Percentiles rank a stretch among this genome's conserved stretches.
Evolutionary conservation across 2,113 vertebrate species (phyloP).

Genomic region (Eira barbara): DNA sequence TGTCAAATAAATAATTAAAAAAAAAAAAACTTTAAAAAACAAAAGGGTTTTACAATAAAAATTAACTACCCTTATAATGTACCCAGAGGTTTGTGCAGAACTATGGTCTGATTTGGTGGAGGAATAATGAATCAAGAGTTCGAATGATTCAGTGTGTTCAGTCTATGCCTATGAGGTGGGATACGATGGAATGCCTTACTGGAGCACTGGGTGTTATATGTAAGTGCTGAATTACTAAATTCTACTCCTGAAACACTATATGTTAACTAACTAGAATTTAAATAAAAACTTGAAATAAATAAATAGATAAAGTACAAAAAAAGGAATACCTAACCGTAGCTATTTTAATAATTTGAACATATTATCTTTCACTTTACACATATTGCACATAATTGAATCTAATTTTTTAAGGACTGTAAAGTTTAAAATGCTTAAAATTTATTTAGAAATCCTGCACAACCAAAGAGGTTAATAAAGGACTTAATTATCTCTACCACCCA

Average conservation of each 20-base stretch:
- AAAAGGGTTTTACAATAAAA: constrained; percentile 38
- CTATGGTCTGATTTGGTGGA: background rate
- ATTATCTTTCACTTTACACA: background rate
- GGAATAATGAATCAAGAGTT: background rate
- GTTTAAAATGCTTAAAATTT: constrained; percentile 27
- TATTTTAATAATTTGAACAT: background rate
- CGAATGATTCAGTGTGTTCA: background rate
- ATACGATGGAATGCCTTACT: background rate
- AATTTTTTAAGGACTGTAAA: background rate
- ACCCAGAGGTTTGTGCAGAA: background rate
- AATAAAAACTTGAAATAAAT: background rate
- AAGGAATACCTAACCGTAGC: background rate
- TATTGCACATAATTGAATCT: background rate
- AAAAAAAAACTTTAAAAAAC: too few relatives aligned
- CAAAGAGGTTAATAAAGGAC: background rate
- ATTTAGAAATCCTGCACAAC: background rate
- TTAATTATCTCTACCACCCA: background rate
- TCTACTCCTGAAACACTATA: background rate
- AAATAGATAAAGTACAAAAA: background rate
- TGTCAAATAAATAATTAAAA: too few relatives aligned
- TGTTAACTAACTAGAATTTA: background rate
- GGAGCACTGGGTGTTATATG: fast-evolving
- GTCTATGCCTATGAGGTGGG: background rate
- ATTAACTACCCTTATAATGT: constrained; percentile 19
- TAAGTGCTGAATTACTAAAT: background rate